Evolutionary conservation across 30 jellyfish, hydroid and myxozoan genomes (phyloP).

Genomic region (Aurelia sp.): DNA sequence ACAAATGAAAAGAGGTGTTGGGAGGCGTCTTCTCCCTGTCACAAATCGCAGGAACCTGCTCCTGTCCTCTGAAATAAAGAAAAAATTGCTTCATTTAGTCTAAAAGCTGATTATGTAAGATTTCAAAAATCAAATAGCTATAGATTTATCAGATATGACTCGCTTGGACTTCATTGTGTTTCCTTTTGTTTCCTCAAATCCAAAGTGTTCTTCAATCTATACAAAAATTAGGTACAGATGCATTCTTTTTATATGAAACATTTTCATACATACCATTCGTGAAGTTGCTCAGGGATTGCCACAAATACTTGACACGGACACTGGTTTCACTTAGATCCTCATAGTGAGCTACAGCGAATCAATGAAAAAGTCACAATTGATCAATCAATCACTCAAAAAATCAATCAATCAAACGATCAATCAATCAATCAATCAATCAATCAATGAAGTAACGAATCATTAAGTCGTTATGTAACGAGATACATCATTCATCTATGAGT

Average conservation of each 20-base stretch:
- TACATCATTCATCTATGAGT: too few species aligned
- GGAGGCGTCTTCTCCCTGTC: slow-evolving; percentile 92
- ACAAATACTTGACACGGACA: slow-evolving; percentile 72
- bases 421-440: too few species aligned
- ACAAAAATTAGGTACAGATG: too few species aligned
- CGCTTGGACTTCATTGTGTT: not conserved
- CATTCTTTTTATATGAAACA: not conserved
- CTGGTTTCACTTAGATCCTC: slow-evolving; percentile 78
- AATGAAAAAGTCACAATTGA: too few species aligned
- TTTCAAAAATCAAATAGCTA: not conserved
- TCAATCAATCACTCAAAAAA: too few species aligned
- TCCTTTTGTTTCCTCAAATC: too few species aligned
- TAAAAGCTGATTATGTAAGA: not conserved
- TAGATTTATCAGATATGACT: not conserved
- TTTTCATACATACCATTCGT: slow-evolving; percentile 71
- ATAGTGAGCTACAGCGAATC: slow-evolving; percentile 65
- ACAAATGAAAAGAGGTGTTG: slow-evolving; percentile 84
- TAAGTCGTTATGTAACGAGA: too few species aligned
- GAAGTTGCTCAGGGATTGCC: slow-evolving; percentile 86
- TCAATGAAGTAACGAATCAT: too few species aligned
- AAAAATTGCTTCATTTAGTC: not conserved
- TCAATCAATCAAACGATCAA: too few species aligned
- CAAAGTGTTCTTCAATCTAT: too few species aligned
- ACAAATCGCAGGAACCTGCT: slow-evolving; percentile 92
- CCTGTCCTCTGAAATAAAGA: slow-evolving; percentile 70